Base-by-base conservation (phyloP, 2,113 vertebrate genomes). In the Odocoileus hemionus region DNA sequence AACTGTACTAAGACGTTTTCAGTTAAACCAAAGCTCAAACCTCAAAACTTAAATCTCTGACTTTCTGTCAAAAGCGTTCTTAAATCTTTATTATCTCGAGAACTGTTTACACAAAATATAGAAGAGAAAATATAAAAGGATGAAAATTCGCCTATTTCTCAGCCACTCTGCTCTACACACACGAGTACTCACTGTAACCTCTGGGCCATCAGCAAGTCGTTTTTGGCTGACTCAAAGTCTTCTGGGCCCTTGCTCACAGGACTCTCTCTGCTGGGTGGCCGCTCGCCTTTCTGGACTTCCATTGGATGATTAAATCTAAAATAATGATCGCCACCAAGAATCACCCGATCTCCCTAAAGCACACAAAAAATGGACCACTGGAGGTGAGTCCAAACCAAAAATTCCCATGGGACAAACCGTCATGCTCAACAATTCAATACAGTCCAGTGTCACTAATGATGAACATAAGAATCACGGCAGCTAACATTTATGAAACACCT, bases 261-360 rank as follows among this genome's bases (percentile, higher is more conserved):
- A 0, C 12, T 92, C 33, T 98, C 98, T 96, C 98, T 99, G 96
- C 98, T 98, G 4, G 99, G 99, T 0, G 97, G 97, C 0, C 96
- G 98, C 97, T 98, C 99, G 70, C 99, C 98, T 96, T 99, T 99
- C 97, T 99, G 99, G 97, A 99, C 99, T 97, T 99, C 99, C 36
- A 98, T 97, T 33, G 99, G 99, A 95, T 99, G 99, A 97, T 99
- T 99, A 97, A 99, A 99, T 87, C 99, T 99, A 98, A 99, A 99
- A 98, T 99, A 99, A 98, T 99, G 99, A 96, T 99, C 99, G 84
- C 99, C 99, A 30, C 99, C 99, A 5, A 99, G 99, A 98, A 99
- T 99, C 93, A 99, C 99, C 57, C 99, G 98, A 97, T 99, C 99
- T 33, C 99, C 99, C 99, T 99, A 26, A 67, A 93, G 95, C 96